Base-by-base conservation (phyloP, 2,113 vertebrate species). In the Progne subis region DNA sequence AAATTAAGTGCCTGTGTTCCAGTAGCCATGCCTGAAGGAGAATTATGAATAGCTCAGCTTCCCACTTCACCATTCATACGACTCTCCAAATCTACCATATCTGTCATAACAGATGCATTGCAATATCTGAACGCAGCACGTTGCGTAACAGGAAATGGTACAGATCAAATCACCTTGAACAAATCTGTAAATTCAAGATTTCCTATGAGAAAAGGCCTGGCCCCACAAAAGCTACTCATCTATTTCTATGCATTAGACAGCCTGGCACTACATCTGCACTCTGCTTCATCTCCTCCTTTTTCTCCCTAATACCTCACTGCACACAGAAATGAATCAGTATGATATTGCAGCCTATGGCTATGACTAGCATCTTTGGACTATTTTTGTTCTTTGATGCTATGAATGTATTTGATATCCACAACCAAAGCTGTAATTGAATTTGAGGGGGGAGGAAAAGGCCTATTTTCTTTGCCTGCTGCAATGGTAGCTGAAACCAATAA, bases 111-210 rank as follows among this genome's bases (percentile, higher is more conserved):
- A 90, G 85, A 88, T n/a, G 88, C 81, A 64, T 9, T 88, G 87
- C 82, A 88, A 17, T 83, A 88, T 47, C 84, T 80, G 89, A 95
- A 67, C 63, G 32, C 8, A 8, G 77, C 87, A 89, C 55, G 39
- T 1, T 80, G 53, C 24, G 50, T 19, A 57, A 91, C 61, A 82
- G 67, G 81, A 91, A 93, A 95, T 1, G 32, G 84, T 55, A 85
- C n/a, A 69, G 84, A 95, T 91, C 93, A 95, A 93, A 95, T 91
- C 43, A 63, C 67, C 94, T 72, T n/a, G 67, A 96, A 87, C 75
- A 90, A 82, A 95, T 83, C 84, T 44, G 55, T 72, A 93, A 86
- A 89, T 83, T 86, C 68, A 86, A 95, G 85, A 83, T 77, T 88
- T 92, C 76, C 78, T 47, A 37, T n/a, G 50, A 92, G 84, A 88